phyloP scores from a whole-genome alignment of 1,140 invertebrate genomes.

The Dendrolimus kikuchii region DNA sequence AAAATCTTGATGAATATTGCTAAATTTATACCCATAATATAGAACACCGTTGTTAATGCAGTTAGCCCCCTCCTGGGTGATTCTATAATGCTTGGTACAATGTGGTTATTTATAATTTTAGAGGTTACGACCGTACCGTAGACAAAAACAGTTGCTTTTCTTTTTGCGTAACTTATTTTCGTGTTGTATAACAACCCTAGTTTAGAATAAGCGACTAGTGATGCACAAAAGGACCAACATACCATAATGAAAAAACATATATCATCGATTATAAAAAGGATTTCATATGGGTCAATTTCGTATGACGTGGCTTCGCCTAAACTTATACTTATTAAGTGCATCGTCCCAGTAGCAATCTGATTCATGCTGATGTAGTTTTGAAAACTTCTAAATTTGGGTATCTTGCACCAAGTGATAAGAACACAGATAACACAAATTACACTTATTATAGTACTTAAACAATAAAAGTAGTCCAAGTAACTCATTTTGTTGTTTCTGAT shows the following conservation, averaged over 20 bases:
- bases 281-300: not conserved
- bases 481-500: too few relatives aligned
- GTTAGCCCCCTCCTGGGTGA: not conserved
- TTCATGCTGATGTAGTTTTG: conserved; percentile 23
- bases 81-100: conserved; percentile 1
- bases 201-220: conserved; percentile 20
- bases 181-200: conserved; percentile 17
- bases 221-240: conserved; percentile 23
- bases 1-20: conserved; percentile 5
- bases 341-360: conserved; percentile 23
- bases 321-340: conserved; percentile 9
- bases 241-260: conserved; percentile 12
- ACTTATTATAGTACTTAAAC: conserved; percentile 3
- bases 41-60: not conserved
- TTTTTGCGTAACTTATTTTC: conserved; percentile 20
- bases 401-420: conserved; percentile 17
- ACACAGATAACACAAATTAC: conserved; percentile 15
- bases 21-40: conserved; percentile 10
- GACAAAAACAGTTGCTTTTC: conserved; percentile 12
- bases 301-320: not conserved
- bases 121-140: conserved; percentile 2
- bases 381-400: conserved; percentile 20
- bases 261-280: not conserved
- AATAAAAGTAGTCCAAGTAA: too few relatives aligned
- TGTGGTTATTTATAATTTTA: conserved; percentile 3